These are phyloP conservation scores for Perizoma affinitatum DNA, from an alignment of 2,888 invertebrate species.

Conservation along the genomic window DNA sequence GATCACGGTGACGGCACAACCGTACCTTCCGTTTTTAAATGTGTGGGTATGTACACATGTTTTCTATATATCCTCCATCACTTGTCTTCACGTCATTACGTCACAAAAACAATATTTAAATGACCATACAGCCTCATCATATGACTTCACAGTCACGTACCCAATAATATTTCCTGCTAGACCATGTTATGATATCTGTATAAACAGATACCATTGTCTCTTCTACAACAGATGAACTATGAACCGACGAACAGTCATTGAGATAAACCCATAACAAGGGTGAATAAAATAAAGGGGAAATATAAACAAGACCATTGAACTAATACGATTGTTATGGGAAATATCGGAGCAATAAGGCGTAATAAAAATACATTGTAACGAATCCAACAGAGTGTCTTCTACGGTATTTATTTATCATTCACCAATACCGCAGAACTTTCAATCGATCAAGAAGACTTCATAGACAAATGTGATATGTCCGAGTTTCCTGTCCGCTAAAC, in stretches of 20 bases:
- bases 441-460: too few species aligned
- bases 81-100: too few species aligned
- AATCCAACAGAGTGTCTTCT: background rate
- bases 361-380: background rate
- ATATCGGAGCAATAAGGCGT: background rate
- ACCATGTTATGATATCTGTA: conserved; percentile 32
- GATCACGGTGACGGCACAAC: too few species aligned
- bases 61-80: background rate
- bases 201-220: conserved; percentile 35
- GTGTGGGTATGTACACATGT: too few species aligned
- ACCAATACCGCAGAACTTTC: too few species aligned
- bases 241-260: conserved; percentile 32
- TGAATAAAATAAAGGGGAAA: conserved; percentile 25
- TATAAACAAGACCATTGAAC: conserved; percentile 27
- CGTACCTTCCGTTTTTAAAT: too few species aligned
- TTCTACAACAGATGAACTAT: conserved; percentile 28
- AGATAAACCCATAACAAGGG: conserved; percentile 35
- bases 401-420: too few species aligned
- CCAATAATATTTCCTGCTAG: conserved; percentile 21
- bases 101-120: background rate
- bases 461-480: too few species aligned
- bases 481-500: too few species aligned
- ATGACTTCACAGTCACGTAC: conserved; percentile 21
- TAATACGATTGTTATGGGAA: conserved; percentile 17
- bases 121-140: conserved; percentile 9